phyloP scores from a whole-genome alignment of 1,140 invertebrate genomes.

The Aphis gossypii region DNA sequence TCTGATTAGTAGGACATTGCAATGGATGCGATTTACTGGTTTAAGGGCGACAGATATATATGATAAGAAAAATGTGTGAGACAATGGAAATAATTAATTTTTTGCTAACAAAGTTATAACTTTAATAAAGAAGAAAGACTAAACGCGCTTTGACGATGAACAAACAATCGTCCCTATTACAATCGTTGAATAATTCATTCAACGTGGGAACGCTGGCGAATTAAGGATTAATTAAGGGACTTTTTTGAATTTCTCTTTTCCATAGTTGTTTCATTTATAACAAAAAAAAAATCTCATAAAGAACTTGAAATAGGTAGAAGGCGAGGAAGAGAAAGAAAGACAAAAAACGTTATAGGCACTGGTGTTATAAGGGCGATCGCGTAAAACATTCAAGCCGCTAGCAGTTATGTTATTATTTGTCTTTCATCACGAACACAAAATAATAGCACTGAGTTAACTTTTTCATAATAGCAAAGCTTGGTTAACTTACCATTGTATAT shows the following conservation, averaged over 20 bases:
- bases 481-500: not conserved
- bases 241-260: conserved; percentile 19
- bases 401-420: conserved; percentile 11
- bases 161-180: conserved; percentile 10
- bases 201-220: not conserved
- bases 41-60: not conserved
- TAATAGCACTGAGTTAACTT: not conserved
- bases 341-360: not conserved
- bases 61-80: not conserved
- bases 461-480: not conserved
- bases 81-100: conserved; percentile 45
- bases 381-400: conserved; percentile 15
- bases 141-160: conserved; percentile 25
- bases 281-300: not conserved
- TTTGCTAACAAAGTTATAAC: conserved; percentile 42
- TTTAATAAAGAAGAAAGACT: not conserved
- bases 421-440: conserved; percentile 16
- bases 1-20: not conserved
- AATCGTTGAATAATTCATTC: conserved; percentile 50
- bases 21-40: not conserved
- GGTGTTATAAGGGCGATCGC: not conserved
- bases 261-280: not conserved
- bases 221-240: conserved; percentile 47
- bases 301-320: not conserved
- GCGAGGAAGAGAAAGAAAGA: too few relatives aligned